These are phyloP conservation scores for Eulemur coronatus DNA, from an alignment of 2,797 vertebrate species.

Conservation along the genomic window DNA sequence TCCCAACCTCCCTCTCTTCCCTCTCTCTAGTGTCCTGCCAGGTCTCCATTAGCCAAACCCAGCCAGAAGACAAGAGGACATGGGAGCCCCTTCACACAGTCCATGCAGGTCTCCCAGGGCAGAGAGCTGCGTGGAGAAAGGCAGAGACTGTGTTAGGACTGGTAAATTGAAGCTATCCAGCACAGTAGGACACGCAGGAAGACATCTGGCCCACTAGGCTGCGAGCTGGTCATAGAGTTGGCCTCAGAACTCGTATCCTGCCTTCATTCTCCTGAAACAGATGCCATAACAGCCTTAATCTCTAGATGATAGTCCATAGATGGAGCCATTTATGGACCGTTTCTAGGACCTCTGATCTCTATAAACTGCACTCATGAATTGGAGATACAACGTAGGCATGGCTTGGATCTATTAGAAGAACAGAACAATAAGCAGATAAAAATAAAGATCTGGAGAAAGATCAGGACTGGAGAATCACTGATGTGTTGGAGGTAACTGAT, in stretches of 20 bases:
- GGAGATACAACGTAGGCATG: background rate
- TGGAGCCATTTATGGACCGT: background rate
- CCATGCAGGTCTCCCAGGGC: background rate
- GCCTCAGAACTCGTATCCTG: background rate
- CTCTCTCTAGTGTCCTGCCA: background rate
- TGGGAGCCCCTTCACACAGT: background rate
- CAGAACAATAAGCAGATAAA: background rate
- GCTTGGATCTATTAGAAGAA: background rate
- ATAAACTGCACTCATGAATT: background rate
- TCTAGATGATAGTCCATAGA: background rate
- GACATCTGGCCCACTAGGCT: background rate
- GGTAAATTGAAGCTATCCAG: background rate
- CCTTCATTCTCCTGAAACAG: background rate
- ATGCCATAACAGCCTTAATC: background rate
- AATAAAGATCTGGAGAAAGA: conserved; percentile 9
- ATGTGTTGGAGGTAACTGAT: background rate
- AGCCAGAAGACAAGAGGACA: background rate
- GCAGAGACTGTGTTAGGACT: background rate
- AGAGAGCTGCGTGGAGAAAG: background rate
- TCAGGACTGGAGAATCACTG: background rate
- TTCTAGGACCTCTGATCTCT: background rate
- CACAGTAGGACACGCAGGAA: background rate
- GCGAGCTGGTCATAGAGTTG: background rate
- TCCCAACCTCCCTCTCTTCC: background rate
- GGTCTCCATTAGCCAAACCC: background rate